A percentile compares a stretch with the other conserved stretches of the same genome.
Conservation (phyloP, 2,888 invertebrate genomes). For the Lasioglossum lativentre region DNA sequence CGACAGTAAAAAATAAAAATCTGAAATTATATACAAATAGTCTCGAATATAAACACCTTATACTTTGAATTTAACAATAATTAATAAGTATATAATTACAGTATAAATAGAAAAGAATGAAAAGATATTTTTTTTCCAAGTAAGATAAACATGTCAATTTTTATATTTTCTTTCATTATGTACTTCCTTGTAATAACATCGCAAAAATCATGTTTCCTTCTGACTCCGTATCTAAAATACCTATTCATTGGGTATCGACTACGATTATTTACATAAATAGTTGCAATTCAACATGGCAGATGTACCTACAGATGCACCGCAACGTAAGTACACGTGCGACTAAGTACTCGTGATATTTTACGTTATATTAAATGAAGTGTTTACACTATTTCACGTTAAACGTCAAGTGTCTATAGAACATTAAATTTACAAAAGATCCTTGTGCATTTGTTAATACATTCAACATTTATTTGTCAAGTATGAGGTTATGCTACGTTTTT, state of each 20-base stretch:
- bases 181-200: neutral
- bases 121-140: neutral
- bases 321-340: conserved; percentile 79
- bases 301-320: conserved; percentile 84
- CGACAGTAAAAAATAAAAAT: too few species aligned
- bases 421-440: neutral
- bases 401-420: neutral
- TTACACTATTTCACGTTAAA: neutral
- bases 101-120: too few species aligned
- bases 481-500: conserved; percentile 35
- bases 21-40: neutral
- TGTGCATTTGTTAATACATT: neutral
- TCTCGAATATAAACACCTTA: too few species aligned
- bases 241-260: neutral
- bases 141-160: neutral
- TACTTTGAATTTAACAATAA: too few species aligned
- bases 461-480: neutral
- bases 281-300: conserved; percentile 79
- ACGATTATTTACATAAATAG: neutral
- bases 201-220: neutral
- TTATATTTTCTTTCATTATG: neutral
- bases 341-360: conserved; percentile 16
- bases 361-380: conserved; percentile 17
- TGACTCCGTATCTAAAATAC: neutral
- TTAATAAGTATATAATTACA: neutral